Percentiles rank a stretch among this genome's conserved stretches.
phyloP scores from a whole-genome alignment of 2,797 vertebrate species.

The Vipera latastei region DNA sequence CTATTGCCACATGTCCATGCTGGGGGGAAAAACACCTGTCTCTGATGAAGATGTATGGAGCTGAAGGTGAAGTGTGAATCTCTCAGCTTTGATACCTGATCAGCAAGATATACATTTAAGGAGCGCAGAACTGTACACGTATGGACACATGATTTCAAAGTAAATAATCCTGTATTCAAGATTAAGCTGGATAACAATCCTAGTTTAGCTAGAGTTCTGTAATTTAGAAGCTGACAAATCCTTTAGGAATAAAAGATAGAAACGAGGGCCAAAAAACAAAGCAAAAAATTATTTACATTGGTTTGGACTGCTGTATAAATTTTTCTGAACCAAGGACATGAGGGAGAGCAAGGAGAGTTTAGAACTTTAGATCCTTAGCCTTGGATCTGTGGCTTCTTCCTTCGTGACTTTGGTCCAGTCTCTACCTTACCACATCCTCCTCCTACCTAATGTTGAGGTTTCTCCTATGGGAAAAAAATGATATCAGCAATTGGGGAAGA shows the following conservation, averaged over 20 bases:
- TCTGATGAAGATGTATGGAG: not conserved
- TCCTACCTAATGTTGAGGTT: not conserved
- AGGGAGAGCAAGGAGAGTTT: not conserved
- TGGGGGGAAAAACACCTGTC: too few relatives aligned
- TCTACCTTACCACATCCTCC: not conserved
- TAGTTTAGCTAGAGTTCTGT: not conserved
- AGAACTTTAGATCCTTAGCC: not conserved
- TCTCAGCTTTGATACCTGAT: not conserved
- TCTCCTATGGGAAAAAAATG: not conserved
- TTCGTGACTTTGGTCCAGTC: not conserved
- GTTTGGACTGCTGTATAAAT: not conserved
- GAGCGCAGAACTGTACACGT: not conserved
- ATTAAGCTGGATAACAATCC: not conserved
- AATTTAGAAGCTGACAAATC: not conserved
- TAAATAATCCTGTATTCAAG: not conserved
- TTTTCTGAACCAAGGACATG: not conserved
- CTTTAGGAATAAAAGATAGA: not conserved
- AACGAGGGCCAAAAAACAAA: not conserved
- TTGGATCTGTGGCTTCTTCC: not conserved
- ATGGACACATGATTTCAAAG: not conserved
- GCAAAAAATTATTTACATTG: not conserved
- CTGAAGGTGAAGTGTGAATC: too few relatives aligned
- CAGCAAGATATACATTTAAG: not conserved
- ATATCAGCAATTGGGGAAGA: not conserved
- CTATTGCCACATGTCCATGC: not conserved